phyloP scores from a whole-genome alignment of 2,113 vertebrate species.

The Syngnathus typhle region DNA sequence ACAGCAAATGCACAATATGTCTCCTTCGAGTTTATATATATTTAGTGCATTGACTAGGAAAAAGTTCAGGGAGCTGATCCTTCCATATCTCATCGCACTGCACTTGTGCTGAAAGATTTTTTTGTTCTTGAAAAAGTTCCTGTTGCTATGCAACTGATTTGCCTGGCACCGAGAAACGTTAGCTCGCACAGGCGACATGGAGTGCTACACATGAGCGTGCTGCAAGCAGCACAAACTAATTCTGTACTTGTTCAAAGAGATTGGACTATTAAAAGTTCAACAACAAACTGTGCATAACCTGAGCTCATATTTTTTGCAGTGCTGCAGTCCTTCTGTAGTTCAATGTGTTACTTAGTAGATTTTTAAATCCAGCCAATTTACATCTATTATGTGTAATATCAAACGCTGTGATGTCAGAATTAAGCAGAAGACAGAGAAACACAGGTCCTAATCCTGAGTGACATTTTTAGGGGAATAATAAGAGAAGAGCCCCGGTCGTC shows the following conservation, averaged over 20 bases:
- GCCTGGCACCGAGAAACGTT: constrained; percentile 58
- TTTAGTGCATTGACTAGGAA: not conserved
- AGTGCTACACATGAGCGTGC: constrained; percentile 19
- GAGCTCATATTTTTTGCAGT: constrained; percentile 6
- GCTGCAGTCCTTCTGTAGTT: constrained; percentile 10
- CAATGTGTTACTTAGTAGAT: not conserved
- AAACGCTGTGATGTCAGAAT: not conserved
- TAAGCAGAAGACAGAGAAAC: not conserved
- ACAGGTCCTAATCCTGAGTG: constrained; percentile 11
- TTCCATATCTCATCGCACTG: constrained; percentile 31
- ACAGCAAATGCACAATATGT: no score
- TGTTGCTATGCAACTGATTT: constrained; percentile 71
- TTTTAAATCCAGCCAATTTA: not conserved
- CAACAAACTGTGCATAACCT: constrained; percentile 35
- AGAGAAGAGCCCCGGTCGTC: constrained; percentile 26
- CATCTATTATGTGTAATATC: not conserved
- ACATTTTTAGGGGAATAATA: constrained; percentile 35
- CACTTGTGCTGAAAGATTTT: constrained; percentile 55
- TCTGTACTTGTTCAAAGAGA: constrained; percentile 36
- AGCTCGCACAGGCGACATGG: constrained; percentile 46
- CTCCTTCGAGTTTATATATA: not conserved
- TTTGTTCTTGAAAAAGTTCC: constrained; percentile 60
- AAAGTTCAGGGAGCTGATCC: not conserved
- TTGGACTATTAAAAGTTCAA: constrained; percentile 26
- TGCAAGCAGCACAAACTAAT: constrained; percentile 36